Evolutionary conservation across 2,888 invertebrate genomes (phyloP).

Genomic region (Coelopa pilipes): DNA sequence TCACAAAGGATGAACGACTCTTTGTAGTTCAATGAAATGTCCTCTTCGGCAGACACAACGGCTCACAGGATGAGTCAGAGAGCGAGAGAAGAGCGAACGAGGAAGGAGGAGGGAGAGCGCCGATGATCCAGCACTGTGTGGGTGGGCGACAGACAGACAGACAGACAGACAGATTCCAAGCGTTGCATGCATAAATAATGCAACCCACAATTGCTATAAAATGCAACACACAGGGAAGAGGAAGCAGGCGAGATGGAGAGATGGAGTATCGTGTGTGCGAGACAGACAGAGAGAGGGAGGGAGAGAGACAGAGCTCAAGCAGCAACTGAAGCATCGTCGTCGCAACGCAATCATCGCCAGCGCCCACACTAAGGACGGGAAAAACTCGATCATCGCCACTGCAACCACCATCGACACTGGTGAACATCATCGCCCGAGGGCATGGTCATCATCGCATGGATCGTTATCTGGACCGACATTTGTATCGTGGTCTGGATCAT

Average conservation of each 20-base stretch:
- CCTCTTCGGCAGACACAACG: neutral
- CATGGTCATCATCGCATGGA: no score
- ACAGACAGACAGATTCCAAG: neutral
- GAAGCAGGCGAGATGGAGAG: neutral
- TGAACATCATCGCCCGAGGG: no score
- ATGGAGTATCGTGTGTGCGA: neutral
- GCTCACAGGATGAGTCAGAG: no score
- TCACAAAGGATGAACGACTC: constrained; percentile 14
- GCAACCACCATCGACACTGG: neutral
- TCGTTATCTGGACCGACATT: no score
- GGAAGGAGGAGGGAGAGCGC: no score
- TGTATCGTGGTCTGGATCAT: no score
- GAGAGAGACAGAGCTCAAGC: neutral
- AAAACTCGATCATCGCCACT: neutral
- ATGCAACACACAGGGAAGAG: neutral
- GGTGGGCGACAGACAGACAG: neutral
- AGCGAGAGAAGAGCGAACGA: no score
- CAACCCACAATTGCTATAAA: constrained; percentile 24
- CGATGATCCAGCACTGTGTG: neutral
- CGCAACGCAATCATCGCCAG: neutral
- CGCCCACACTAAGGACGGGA: neutral
- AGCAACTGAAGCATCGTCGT: neutral
- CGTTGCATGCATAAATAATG: constrained; percentile 22
- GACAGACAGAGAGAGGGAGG: neutral
- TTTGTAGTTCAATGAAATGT: constrained; percentile 12